These are phyloP conservation scores for Protonemura montana DNA, from an alignment of 2,888 invertebrate genomes.

Conservation along the genomic window DNA sequence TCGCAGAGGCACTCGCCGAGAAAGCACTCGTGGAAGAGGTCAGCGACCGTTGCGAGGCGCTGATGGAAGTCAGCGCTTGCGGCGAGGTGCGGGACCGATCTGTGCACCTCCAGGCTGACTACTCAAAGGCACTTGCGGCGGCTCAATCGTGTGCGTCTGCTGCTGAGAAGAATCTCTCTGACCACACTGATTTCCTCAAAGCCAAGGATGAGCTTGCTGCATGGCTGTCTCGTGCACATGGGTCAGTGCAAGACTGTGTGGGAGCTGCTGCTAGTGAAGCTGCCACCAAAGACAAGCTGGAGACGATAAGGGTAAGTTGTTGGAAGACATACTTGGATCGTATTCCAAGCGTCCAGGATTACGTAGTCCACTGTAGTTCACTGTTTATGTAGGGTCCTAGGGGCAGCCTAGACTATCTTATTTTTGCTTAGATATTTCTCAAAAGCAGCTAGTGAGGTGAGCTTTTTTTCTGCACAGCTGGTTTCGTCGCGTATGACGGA, in stretches of 20 bases:
- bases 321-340: too few relatives aligned
- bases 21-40: conserved; percentile 83
- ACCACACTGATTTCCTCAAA: conserved; percentile 89
- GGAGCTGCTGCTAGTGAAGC: conserved; percentile 81
- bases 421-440: too few relatives aligned
- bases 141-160: conserved; percentile 74
- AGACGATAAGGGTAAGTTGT: conserved; percentile 78
- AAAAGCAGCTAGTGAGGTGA: too few relatives aligned
- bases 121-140: conserved; percentile 78
- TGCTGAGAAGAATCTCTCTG: conserved; percentile 88
- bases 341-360: too few relatives aligned
- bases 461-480: conserved; percentile 55
- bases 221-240: conserved; percentile 84
- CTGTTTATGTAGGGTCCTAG: too few relatives aligned
- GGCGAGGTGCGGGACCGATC: conserved; percentile 87
- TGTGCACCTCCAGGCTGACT: conserved; percentile 82
- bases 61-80: conserved; percentile 87
- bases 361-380: too few relatives aligned
- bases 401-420: too few relatives aligned
- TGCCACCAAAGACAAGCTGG: conserved; percentile 80
- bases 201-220: conserved; percentile 83
- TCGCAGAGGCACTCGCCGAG: conserved; percentile 77
- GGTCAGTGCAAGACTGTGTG: conserved; percentile 81
- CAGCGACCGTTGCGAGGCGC: conserved; percentile 84
- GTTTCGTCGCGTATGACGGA: conserved; percentile 61